phyloP scores from a whole-genome alignment of 1,140 invertebrate species.

The Bombus breviceps region DNA sequence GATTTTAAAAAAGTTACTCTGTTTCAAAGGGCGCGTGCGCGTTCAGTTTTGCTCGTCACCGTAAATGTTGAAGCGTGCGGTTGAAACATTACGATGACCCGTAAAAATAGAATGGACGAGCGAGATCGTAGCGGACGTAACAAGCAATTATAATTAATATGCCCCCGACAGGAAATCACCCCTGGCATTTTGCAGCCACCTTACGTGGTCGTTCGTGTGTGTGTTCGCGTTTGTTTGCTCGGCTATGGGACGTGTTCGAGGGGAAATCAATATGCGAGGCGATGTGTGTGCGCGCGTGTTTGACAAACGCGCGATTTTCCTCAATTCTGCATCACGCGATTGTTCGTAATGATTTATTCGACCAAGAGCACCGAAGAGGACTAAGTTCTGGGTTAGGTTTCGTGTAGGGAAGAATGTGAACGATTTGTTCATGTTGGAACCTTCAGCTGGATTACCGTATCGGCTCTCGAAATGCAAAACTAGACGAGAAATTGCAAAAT shows the following conservation, averaged over 20 bases:
- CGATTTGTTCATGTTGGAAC: neutral
- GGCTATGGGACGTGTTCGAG: neutral
- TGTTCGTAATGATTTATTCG: constrained; percentile 1
- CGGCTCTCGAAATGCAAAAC: no score
- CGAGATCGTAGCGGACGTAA: no score
- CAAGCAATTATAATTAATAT: constrained; percentile 39
- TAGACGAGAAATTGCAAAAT: no score
- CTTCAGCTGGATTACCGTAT: neutral
- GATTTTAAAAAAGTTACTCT: no score
- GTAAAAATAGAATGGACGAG: neutral
- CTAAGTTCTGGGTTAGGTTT: neutral
- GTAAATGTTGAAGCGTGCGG: no score
- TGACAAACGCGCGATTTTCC: neutral
- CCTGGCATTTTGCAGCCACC: neutral
- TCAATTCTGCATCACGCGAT: neutral
- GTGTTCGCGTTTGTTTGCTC: neutral
- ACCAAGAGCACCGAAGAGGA: neutral
- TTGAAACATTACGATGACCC: neutral
- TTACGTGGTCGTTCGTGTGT: neutral
- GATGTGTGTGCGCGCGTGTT: neutral
- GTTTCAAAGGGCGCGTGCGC: no score
- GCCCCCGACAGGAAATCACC: neutral
- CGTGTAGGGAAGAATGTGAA: neutral
- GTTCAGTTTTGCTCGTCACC: no score
- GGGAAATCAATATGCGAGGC: constrained; percentile 6